Evolutionary conservation across 2,113 vertebrate species (phyloP).

Genomic region (Tychaedon coryphoeus): DNA sequence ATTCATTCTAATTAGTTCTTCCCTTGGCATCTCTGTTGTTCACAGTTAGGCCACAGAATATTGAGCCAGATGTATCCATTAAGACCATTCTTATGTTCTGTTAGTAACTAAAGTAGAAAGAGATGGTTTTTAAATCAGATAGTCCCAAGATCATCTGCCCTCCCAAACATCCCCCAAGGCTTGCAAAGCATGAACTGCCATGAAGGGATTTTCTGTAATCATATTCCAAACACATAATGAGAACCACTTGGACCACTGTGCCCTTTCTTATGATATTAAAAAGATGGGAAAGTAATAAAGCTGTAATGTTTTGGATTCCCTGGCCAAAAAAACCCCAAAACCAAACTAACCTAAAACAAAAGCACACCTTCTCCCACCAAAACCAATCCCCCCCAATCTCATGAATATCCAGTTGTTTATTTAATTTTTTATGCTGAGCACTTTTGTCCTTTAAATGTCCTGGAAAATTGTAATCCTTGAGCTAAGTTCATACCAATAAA

Average conservation of each 20-base stretch:
- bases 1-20: not conserved
- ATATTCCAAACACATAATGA: not conserved
- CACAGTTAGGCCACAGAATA: not conserved
- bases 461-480: not conserved
- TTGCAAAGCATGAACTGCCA: not conserved
- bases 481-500: not conserved
- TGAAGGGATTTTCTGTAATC: not conserved
- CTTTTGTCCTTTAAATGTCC: not conserved
- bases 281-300: not conserved
- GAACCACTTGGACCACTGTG: not conserved
- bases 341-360: not conserved
- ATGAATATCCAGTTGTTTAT: not conserved
- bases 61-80: not conserved
- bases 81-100: not conserved
- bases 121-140: not conserved
- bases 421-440: not conserved
- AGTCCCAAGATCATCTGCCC: not conserved
- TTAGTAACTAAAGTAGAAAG: not conserved
- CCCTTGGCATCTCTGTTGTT: not conserved
- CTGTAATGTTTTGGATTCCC: not conserved
- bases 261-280: not conserved
- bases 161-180: not conserved
- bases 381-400: fast-evolving
- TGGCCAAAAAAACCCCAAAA: not conserved
- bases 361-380: fast-evolving